Conservation (phyloP, 2,113 vertebrate species). For the Eira barbara region DNA sequence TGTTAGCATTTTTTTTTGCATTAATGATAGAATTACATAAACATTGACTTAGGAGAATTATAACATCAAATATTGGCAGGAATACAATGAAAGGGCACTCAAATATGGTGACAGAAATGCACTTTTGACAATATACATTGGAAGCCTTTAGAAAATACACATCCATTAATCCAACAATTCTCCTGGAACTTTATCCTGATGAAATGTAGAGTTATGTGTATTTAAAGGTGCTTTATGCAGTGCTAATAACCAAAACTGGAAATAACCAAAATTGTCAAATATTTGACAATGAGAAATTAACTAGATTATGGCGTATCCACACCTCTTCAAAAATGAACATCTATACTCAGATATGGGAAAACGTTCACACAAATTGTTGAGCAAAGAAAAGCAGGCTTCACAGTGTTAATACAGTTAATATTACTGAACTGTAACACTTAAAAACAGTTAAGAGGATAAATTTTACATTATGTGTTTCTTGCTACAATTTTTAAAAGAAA, state of each 20-base stretch:
- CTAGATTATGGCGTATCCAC: neutral
- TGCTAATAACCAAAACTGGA: neutral
- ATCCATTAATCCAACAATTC: neutral
- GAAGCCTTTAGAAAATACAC: conserved; percentile 11
- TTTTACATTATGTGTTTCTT: neutral
- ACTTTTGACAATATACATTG: neutral
- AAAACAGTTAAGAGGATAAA: neutral
- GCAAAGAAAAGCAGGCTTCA: neutral
- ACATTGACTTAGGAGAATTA: conserved; percentile 5
- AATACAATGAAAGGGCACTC: neutral
- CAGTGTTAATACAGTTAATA: neutral
- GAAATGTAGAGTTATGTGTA: neutral
- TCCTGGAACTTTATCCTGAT: neutral
- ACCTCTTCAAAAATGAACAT: neutral
- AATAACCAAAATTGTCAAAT: neutral
- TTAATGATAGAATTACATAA: neutral
- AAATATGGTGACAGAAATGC: neutral
- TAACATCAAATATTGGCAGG: neutral
- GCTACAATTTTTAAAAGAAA: neutral
- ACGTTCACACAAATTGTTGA: neutral
- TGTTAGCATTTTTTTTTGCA: neutral
- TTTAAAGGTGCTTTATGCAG: neutral
- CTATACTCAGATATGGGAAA: neutral
- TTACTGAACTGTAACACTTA: neutral
- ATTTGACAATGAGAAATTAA: neutral